Percentiles rank a stretch among this genome's conserved stretches.
Evolutionary conservation across 2,113 vertebrate genomes (phyloP).

Genomic region (Bos javanicus): DNA sequence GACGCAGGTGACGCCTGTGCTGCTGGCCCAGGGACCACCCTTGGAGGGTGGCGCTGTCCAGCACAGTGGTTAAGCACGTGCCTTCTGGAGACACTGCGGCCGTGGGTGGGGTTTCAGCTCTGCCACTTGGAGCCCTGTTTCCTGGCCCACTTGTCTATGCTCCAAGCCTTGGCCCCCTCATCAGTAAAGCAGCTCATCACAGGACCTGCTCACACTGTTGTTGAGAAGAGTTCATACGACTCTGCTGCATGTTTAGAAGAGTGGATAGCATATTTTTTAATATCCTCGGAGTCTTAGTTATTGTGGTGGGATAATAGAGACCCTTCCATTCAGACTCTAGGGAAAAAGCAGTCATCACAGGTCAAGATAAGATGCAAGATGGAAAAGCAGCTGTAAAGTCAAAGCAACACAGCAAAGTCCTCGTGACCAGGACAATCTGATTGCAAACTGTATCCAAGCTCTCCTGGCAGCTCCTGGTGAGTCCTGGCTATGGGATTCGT

Average conservation of each 20-base stretch:
- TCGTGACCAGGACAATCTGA: background rate
- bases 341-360: background rate
- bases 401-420: background rate
- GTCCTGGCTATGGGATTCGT: background rate
- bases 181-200: background rate
- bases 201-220: background rate
- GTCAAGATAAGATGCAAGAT: background rate
- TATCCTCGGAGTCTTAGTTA: background rate
- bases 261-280: background rate
- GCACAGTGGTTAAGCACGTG: accelerated
- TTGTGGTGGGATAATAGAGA: background rate
- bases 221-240: background rate
- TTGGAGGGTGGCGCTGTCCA: accelerated
- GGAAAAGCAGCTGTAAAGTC: background rate
- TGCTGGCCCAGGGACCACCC: background rate
- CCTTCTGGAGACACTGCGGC: background rate
- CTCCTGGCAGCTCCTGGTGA: background rate
- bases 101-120: background rate
- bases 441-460: background rate
- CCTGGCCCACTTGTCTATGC: background rate
- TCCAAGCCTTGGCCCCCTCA: background rate
- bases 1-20: accelerated
- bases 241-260: background rate
- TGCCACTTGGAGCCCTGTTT: background rate
- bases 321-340: background rate